Evolutionary conservation across 2,888 invertebrate genomes (phyloP), one percentile per base, ranked within the genome.

Genomic region (Labia minor): DNA sequence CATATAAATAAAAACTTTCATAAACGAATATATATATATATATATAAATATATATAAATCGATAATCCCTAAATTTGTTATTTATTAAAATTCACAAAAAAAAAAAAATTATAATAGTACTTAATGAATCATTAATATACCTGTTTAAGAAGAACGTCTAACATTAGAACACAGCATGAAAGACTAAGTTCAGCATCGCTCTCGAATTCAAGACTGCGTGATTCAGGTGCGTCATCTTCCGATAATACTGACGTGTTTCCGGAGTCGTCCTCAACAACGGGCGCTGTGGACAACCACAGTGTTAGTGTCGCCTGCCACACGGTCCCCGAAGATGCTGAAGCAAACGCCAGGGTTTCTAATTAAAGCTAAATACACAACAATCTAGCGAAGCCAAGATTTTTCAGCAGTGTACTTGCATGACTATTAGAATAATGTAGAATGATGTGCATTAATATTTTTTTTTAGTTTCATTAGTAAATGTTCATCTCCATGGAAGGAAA

Each of bases 111-210:
- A n/a, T n/a, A n/a, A n/a, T n/a, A n/a, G n/a, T n/a, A n/a, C n/a
- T n/a, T n/a, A n/a, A n/a, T n/a, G n/a, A n/a, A n/a, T n/a, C n/a
- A n/a, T n/a, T n/a, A n/a, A n/a, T n/a, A n/a, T 70, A 90, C 91
- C 84, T 99, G 98, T 80, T 95, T 95, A 14, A 97, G 80, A 64
- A 96, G 80, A 72, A 97, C 89, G 75, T 99, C 98, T 70, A 98
- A 80, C 95, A 98, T 96, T 49, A 97, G 84, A 71, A 97, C 93
- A 76, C 95, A 97, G 75, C 96, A 96, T 0, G 92, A 91, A n/a
- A 96, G 81, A 77, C 94, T 92, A 66, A 87, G 80, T 73, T 88
- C 88, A 16, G 85, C 82, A 72, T 87, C 87, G 0, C 83, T 82
- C 71, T 88, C 86, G 67, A 88, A 88, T 74, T 87, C 87, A 68